These are phyloP conservation scores for Agonopterix arenella DNA, from an alignment of 2,888 invertebrate genomes.

Conservation along the genomic window DNA sequence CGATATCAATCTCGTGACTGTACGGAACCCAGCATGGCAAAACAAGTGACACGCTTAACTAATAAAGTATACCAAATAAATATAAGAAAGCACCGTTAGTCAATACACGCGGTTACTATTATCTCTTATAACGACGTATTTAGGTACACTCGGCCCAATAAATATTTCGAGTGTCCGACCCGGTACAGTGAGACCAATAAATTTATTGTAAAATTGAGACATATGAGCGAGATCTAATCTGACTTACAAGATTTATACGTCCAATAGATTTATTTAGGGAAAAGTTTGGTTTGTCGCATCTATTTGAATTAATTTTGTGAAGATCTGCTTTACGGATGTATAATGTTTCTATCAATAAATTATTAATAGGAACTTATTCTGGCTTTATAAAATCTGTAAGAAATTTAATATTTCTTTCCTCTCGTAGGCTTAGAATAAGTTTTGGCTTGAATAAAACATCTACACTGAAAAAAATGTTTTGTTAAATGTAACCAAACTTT, in stretches of 20 bases:
- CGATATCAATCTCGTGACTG: too few species aligned
- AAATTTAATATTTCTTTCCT: too few species aligned
- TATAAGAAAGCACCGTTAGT: constrained; percentile 50
- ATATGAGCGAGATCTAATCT: constrained; percentile 70
- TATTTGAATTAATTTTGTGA: constrained; percentile 20
- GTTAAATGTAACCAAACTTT: too few species aligned
- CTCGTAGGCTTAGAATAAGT: too few species aligned
- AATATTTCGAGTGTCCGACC: constrained; percentile 29
- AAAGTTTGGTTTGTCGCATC: constrained; percentile 19
- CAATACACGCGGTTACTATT: constrained; percentile 45
- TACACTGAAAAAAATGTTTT: too few species aligned
- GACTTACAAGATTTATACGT: constrained; percentile 52
- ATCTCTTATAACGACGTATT: constrained; percentile 63
- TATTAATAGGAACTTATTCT: too few species aligned
- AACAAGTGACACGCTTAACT: too few species aligned
- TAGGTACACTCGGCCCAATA: constrained; percentile 61
- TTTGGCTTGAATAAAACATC: too few species aligned
- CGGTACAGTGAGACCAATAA: constrained; percentile 49
- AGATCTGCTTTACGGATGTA: constrained; percentile 1
- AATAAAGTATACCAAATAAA: constrained; percentile 30
- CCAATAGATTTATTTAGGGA: constrained; percentile 58
- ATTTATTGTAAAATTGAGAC: constrained; percentile 71
- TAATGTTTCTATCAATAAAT: neutral
- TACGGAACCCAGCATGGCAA: too few species aligned
- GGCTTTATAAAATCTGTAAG: too few species aligned